Base-by-base conservation (phyloP, 2,888 invertebrate species). In the Chaetogeoica ovagalla region DNA sequence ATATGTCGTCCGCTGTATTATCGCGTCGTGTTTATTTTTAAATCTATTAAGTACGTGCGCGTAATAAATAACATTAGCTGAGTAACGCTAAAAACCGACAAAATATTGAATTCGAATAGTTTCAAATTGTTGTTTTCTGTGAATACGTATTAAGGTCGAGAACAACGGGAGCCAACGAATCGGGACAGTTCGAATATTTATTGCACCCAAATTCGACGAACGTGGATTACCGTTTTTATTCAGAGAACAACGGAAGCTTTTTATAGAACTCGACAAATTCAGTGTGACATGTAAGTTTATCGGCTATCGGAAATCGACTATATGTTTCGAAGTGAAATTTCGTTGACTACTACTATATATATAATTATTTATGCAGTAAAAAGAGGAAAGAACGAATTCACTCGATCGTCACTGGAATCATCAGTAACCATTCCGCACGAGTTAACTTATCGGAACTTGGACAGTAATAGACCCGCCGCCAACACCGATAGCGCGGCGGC, bases 351-450 rank as follows among this genome's bases (percentile, higher is more conserved):
- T 57, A 57, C n/a, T 2, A 19, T 2, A n/a, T 7, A 57, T 57
- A n/a, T 19, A 57, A 11, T 11, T 15, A 15, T 55, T 19, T 63
- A 84, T 84, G 4, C 86, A 91, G 93, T 94, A 81, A 88, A 88
- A 66, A 89, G 91, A 0, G 93, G 93, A 7, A 87, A 87, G 82
- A 93, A 92, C 85, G 90, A 88, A 0, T 88, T 95, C 74, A 89
- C 88, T 0, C 91, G 92, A 19, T 86, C 87, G 30, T 94, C 94
- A 8, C 85, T 86, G 0, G 90, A 93, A 70, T 94, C 95, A 0
- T 91, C 93, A 0, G 91, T 95, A 19, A 94, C 94, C 15, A 93
- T 94, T 85, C 94, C 94, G 0, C 94, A 92, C 85, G 94, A 93
- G 85, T 88, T 92, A 81, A 93, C 93, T 1, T 95, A 94, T 91